Conservation (phyloP, 1,140 invertebrate species). For the Polypedilum pembai region DNA sequence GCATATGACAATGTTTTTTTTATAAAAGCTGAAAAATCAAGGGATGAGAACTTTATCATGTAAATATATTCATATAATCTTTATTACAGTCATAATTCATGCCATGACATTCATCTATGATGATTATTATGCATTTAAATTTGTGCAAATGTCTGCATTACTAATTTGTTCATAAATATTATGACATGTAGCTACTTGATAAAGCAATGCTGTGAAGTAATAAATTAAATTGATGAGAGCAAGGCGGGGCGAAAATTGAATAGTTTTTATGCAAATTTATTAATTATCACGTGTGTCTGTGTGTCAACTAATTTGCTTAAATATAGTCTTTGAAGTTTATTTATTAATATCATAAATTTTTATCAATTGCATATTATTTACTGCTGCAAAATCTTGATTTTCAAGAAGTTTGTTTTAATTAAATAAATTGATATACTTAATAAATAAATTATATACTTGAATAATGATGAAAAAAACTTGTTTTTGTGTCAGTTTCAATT, state of each 20-base stretch:
- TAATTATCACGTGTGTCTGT: not conserved
- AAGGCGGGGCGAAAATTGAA: not conserved
- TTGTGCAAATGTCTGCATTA: not conserved
- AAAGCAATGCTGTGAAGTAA: not conserved
- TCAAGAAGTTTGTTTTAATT: too few species aligned
- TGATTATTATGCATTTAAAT: too few species aligned
- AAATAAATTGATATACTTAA: too few species aligned
- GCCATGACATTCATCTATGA: too few species aligned
- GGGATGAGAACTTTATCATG: not conserved
- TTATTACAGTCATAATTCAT: too few species aligned
- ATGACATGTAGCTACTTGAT: not conserved
- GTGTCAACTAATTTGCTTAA: constrained; percentile 4
- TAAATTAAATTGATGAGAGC: not conserved
- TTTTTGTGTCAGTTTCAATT: too few species aligned
- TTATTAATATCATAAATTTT: not conserved
- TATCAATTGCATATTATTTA: not conserved
- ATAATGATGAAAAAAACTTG: too few species aligned
- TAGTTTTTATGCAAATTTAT: constrained; percentile 8
- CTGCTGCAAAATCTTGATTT: too few species aligned
- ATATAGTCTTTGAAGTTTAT: constrained; percentile 1
- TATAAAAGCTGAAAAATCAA: not conserved
- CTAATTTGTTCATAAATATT: constrained; percentile 3
- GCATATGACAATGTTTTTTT: not conserved
- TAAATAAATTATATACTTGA: too few species aligned
- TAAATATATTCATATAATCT: too few species aligned